A percentile compares a stretch with the other conserved stretches of the same genome.
Evolutionary conservation across 2,797 vertebrate genomes (phyloP).

Genomic region (Chelmon rostratus): DNA sequence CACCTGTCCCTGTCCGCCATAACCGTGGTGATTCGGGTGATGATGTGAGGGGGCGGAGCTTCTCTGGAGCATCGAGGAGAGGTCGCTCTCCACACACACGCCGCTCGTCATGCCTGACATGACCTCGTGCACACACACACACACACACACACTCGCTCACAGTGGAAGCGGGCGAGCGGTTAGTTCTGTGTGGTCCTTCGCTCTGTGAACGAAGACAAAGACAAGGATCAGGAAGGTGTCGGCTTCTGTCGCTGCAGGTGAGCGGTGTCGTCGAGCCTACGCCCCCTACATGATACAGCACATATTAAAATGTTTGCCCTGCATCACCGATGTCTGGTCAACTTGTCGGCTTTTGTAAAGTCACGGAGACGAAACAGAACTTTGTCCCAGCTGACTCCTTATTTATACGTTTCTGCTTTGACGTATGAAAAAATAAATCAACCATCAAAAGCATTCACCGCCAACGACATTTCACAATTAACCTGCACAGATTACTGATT

Average conservation of each 20-base stretch:
- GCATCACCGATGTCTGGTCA: too few relatives aligned
- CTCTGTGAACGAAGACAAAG: conserved; percentile 44
- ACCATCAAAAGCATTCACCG: too few relatives aligned
- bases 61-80: conserved; percentile 83
- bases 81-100: conserved; percentile 84
- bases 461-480: too few relatives aligned
- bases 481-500: not conserved
- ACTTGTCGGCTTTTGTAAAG: too few relatives aligned
- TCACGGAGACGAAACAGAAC: too few relatives aligned
- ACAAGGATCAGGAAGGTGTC: not conserved
- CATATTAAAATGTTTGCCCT: not conserved
- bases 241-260: not conserved
- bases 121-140: conserved; percentile 80
- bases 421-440: too few relatives aligned
- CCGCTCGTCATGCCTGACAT: conserved; percentile 87
- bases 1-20: conserved; percentile 79
- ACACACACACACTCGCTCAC: conserved; percentile 15
- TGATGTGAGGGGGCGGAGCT: conserved; percentile 80
- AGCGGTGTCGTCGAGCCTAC: not conserved
- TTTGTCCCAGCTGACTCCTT: too few relatives aligned
- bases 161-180: not conserved
- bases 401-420: too few relatives aligned
- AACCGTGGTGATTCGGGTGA: conserved; percentile 81
- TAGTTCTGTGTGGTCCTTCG: not conserved
- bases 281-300: too few relatives aligned